These are phyloP conservation scores for Scelioninae gen. 2 DNA, from an alignment of 2,888 invertebrate species.

Conservation along the genomic window DNA sequence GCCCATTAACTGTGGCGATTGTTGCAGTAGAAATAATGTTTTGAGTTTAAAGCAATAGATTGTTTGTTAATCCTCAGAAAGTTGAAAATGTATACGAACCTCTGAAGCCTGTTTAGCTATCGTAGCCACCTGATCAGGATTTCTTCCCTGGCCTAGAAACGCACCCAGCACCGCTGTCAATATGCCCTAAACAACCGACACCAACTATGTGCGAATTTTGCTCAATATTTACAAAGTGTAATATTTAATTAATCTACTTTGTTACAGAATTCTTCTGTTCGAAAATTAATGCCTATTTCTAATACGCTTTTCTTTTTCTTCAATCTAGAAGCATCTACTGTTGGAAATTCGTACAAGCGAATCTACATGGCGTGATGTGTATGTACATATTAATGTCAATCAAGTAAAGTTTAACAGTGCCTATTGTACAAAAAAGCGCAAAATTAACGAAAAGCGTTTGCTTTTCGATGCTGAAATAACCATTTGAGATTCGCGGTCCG, in stretches of 20 bases:
- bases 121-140: constrained; percentile 93
- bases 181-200: constrained; percentile 86
- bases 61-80: constrained; percentile 31
- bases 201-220: constrained; percentile 69
- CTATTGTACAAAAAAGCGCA: constrained; percentile 38
- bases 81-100: constrained; percentile 80
- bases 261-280: constrained; percentile 3
- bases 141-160: constrained; percentile 89
- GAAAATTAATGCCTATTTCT: constrained; percentile 14
- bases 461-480: too few species aligned
- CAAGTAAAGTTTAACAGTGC: background rate
- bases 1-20: too few species aligned
- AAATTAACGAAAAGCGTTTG: too few species aligned
- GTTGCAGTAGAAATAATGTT: too few species aligned
- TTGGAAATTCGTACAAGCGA: constrained; percentile 32
- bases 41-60: too few species aligned
- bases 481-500: too few species aligned
- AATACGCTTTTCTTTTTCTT: background rate
- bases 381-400: constrained; percentile 22
- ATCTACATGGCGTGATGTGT: constrained; percentile 44
- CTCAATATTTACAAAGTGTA: constrained; percentile 60
- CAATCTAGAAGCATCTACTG: constrained; percentile 36
- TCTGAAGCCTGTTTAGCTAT: constrained; percentile 97
- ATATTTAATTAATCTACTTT: constrained; percentile 32
- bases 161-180: constrained; percentile 94